phyloP scores from a whole-genome alignment of 2,888 invertebrate species.

The Lamellibrachia satsuma region DNA sequence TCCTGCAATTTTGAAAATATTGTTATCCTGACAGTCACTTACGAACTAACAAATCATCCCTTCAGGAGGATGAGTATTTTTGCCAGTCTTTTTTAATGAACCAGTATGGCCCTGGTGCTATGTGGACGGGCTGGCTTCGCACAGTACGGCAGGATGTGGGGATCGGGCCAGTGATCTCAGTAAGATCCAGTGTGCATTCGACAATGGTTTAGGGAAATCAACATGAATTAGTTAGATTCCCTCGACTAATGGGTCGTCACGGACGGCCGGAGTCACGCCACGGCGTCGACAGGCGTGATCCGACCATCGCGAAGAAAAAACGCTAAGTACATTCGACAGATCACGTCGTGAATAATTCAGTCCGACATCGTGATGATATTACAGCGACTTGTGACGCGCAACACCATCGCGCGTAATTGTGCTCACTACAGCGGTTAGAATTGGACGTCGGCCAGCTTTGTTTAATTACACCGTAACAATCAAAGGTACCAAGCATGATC shows the following conservation, averaged over 20 bases:
- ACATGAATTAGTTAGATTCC: background rate
- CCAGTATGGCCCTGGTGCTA: background rate
- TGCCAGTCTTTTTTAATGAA: background rate
- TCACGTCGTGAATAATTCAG: constrained; percentile 17
- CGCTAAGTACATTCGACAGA: background rate
- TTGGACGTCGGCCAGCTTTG: background rate
- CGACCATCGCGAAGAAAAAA: background rate
- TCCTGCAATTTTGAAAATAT: no score
- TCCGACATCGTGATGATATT: background rate
- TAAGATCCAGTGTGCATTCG: background rate
- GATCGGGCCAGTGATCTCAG: background rate
- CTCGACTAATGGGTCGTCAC: background rate
- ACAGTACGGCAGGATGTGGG: background rate
- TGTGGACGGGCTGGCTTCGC: background rate
- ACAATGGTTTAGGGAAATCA: constrained; percentile 17
- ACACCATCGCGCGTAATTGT: background rate
- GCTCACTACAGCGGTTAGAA: background rate
- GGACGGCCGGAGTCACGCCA: background rate
- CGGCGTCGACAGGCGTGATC: background rate
- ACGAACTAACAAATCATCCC: no score
- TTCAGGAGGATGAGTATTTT: no score
- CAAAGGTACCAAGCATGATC: background rate
- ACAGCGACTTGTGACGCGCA: background rate
- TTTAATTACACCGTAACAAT: background rate
- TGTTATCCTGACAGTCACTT: no score